phyloP scores from a whole-genome alignment of 1,140 invertebrate genomes.

The Steinernema feltiae region DNA sequence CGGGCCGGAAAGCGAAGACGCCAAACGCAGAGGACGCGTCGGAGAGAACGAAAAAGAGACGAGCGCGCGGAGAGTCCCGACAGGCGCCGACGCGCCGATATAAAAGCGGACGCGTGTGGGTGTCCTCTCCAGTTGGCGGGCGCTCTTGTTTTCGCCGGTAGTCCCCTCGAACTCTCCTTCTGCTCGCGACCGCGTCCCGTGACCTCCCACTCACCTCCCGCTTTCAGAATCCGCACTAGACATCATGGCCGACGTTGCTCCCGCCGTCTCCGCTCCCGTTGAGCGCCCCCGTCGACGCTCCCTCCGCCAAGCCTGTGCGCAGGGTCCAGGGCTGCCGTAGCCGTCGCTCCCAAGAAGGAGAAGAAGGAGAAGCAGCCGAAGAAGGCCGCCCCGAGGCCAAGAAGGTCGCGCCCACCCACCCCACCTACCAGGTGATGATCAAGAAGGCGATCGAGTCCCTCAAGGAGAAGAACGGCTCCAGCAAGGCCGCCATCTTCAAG shows the following conservation, averaged over 20 bases:
- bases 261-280: conserved; percentile 6
- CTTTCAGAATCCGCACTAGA: not conserved
- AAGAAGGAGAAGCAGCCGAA: not conserved
- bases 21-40: not conserved
- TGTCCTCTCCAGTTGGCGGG: not conserved
- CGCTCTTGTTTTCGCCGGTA: not conserved
- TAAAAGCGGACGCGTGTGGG: not conserved
- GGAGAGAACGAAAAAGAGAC: not conserved
- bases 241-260: not conserved
- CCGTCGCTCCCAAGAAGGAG: not conserved
- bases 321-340: conserved; percentile 10
- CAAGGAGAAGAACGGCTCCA: conserved; percentile 28
- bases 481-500: conserved; percentile 30
- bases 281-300: not conserved
- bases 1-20: not conserved
- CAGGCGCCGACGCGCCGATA: conserved; percentile 12
- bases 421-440: conserved; percentile 31
- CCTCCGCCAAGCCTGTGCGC: not conserved
- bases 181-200: not conserved
- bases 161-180: not conserved
- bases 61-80: conserved; percentile 9
- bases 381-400: conserved; percentile 5
- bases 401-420: conserved; percentile 14
- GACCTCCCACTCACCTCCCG: not conserved
- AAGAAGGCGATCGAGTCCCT: conserved; percentile 20